phyloP scores from a whole-genome alignment of 1,140 invertebrate species.

The Zaprionus lachaisei region DNA sequence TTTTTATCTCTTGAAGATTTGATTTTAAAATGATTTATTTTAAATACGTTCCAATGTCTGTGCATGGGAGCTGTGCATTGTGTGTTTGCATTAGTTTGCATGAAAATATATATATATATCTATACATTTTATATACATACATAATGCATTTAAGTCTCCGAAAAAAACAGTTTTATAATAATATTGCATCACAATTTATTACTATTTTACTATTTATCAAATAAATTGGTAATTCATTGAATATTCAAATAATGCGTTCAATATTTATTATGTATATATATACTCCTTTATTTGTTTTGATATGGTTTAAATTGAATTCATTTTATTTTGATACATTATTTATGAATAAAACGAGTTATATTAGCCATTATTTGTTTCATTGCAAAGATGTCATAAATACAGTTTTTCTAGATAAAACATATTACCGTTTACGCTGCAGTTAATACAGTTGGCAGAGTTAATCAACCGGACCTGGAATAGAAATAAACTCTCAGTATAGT shows the following conservation, averaged over 20 bases:
- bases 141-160: conserved; percentile 24
- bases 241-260: conserved; percentile 27
- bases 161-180: neutral
- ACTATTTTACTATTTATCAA: neutral
- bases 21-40: neutral
- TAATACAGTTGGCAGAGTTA: neutral
- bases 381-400: neutral
- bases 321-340: neutral
- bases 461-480: neutral
- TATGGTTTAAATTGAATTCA: conserved; percentile 14
- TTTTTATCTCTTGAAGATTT: neutral
- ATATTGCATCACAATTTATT: conserved; percentile 5
- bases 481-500: neutral
- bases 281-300: neutral
- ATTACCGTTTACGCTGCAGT: neutral
- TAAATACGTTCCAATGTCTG: neutral
- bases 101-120: neutral
- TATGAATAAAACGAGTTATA: neutral
- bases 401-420: neutral
- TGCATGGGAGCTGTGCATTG: neutral
- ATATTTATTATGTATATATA: conserved; percentile 12
- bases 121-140: neutral
- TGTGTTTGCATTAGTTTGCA: neutral
- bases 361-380: conserved; percentile 3
- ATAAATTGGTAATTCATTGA: conserved; percentile 24